phyloP scores from a whole-genome alignment of 2,888 invertebrate genomes.

The Cheilosia vulpina region DNA sequence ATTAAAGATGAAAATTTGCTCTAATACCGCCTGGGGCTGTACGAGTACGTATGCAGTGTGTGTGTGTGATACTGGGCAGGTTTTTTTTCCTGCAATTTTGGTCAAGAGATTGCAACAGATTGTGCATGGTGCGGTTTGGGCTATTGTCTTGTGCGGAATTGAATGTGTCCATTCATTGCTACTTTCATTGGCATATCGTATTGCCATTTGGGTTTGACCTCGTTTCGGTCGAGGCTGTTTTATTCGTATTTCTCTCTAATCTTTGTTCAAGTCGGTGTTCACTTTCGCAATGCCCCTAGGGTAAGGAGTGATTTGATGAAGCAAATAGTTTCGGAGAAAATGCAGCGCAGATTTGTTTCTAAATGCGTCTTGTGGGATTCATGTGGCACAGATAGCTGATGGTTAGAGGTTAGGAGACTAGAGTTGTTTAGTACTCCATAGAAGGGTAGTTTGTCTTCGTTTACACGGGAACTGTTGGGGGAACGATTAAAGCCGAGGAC shows the following conservation, averaged over 20 bases:
- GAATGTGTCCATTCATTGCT: slow-evolving; percentile 7
- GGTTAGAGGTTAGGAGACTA: too few relatives aligned
- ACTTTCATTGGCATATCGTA: slow-evolving; percentile 14
- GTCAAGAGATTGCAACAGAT: slow-evolving; percentile 36
- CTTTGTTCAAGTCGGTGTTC: not conserved
- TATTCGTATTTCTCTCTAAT: not conserved
- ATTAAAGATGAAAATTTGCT: slow-evolving; percentile 27
- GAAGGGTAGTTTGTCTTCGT: too few relatives aligned
- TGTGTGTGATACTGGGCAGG: too few relatives aligned
- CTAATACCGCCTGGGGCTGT: not conserved
- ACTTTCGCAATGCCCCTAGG: not conserved
- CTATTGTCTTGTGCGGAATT: slow-evolving; percentile 13
- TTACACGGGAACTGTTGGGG: too few relatives aligned
- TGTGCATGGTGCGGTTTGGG: slow-evolving; percentile 22
- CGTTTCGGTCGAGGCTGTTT: not conserved
- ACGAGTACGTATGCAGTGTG: too few relatives aligned
- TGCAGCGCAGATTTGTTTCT: too few relatives aligned
- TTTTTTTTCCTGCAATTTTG: slow-evolving; percentile 1
- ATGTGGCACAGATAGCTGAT: too few relatives aligned
- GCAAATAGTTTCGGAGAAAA: too few relatives aligned
- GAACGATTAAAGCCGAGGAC: too few relatives aligned
- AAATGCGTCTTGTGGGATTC: too few relatives aligned
- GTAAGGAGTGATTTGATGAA: not conserved
- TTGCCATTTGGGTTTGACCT: slow-evolving; percentile 9
- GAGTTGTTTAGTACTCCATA: too few relatives aligned